Conservation (phyloP, 2,113 vertebrate genomes). For the Cryptomyrus ogoouensis region DNA sequence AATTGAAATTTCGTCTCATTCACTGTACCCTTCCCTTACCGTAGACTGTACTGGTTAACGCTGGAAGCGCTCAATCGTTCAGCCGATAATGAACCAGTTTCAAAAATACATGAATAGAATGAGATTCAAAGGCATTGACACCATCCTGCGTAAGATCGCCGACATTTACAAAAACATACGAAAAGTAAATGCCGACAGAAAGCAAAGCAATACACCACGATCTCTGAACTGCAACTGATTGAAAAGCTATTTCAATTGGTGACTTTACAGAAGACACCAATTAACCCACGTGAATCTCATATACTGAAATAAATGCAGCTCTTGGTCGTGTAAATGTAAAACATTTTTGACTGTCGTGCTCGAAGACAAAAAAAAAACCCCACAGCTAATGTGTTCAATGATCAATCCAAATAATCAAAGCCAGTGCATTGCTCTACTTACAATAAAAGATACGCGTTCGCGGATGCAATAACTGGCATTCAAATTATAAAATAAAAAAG, state of each 20-base stretch:
- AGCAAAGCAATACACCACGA: background rate
- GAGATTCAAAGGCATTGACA: background rate
- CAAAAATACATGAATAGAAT: background rate
- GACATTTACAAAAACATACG: background rate
- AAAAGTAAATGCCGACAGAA: constrained; percentile 10
- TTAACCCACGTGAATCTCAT: constrained; percentile 25
- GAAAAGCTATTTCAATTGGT: constrained; percentile 25
- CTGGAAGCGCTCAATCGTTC: background rate
- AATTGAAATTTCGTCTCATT: background rate
- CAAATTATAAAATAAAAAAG: background rate
- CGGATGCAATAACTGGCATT: background rate
- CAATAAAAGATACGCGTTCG: background rate
- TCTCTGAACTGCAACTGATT: constrained; percentile 8
- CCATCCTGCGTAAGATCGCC: background rate
- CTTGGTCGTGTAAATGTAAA: background rate
- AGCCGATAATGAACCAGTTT: background rate
- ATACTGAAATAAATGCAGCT: constrained; percentile 6
- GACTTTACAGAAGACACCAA: constrained; percentile 23
- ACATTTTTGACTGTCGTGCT: background rate
- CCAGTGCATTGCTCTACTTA: background rate
- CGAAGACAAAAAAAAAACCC: background rate
- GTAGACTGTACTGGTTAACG: background rate
- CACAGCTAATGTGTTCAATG: background rate
- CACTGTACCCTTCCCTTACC: constrained; percentile 1
- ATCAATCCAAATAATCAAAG: background rate